Evolutionary conservation across 2,113 vertebrate genomes (phyloP).

Genomic region (Neolamprologus kungweensis): DNA sequence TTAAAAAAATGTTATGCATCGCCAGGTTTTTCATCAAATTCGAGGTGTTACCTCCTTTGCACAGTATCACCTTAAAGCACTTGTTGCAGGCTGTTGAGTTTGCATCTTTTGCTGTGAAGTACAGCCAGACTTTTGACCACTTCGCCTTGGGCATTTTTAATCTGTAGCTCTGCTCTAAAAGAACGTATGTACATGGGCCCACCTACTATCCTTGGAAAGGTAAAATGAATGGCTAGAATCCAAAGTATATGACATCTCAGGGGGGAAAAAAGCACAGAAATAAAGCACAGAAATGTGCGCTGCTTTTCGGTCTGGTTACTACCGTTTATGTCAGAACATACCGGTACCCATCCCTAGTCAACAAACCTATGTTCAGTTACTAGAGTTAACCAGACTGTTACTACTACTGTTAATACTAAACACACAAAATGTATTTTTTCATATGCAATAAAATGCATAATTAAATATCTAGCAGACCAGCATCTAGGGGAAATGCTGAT

Average conservation of each 20-base stretch:
- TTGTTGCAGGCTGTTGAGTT: background rate
- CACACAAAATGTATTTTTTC: background rate
- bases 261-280: rapidly evolving
- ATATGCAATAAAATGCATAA: background rate
- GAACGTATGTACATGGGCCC: too few relatives aligned
- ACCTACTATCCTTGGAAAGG: too few relatives aligned
- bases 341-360: background rate
- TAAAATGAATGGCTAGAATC: background rate
- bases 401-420: background rate
- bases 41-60: background rate
- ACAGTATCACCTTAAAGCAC: background rate
- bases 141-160: too few relatives aligned
- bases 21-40: background rate
- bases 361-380: background rate
- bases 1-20: background rate
- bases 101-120: background rate
- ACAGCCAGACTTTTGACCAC: background rate
- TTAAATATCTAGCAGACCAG: background rate
- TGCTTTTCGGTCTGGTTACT: background rate
- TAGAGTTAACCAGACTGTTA: background rate
- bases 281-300: background rate
- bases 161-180: too few relatives aligned
- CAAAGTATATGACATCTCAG: background rate
- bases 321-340: background rate
- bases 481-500: background rate